Base-by-base conservation (phyloP, 2,888 invertebrate species). In the Tuta absoluta region DNA sequence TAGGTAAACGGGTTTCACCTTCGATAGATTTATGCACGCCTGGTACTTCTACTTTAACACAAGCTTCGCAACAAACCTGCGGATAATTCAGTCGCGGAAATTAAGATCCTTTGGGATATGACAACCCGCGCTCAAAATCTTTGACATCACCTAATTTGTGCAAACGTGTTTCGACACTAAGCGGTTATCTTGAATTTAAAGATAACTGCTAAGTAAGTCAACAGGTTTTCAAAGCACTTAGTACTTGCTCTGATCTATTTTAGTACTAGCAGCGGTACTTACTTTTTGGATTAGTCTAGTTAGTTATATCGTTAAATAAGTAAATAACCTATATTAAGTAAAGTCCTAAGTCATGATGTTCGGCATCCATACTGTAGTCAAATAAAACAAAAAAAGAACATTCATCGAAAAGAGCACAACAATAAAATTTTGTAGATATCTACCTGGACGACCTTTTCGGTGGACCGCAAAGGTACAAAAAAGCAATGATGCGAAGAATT, bases 1-100 rank as follows among this genome's bases (percentile, higher is more conserved):
- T 56, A 56, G 33, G 33, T 56, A 56, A 56, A 56, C 56, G n/a
- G n/a, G 56, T 56, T 56, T 33, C 28, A 56, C 28, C 56, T 56
- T 33, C 33, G 33, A 56, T 33, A 56, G 56, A 56, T 56, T 56
- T 33, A 56, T 56, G 56, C 12, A 33, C 14, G 56, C 56, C 56
- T 56, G 24, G 56, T 56, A 33, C 56, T 41, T 41, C 8, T 11
- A 14, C 41, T 41, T 17, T 17, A 37, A 10, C 33, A 5, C 10
- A 33, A 33, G 33, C 33, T 5, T 33, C 33, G 33, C 33, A 33
- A 8, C n/a, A 33, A 1, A 33, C 33, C 5, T 28, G 33, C 33
- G 10, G 4, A 33, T 33, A 33, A 4, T 33, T 33, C 8, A 33
- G 10, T 33, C 33, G 33, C 33, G 33, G 33, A 33, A 33, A 8